These are phyloP conservation scores for Pegoplata infirma DNA, from an alignment of 2,888 invertebrate genomes.

Conservation along the genomic window DNA sequence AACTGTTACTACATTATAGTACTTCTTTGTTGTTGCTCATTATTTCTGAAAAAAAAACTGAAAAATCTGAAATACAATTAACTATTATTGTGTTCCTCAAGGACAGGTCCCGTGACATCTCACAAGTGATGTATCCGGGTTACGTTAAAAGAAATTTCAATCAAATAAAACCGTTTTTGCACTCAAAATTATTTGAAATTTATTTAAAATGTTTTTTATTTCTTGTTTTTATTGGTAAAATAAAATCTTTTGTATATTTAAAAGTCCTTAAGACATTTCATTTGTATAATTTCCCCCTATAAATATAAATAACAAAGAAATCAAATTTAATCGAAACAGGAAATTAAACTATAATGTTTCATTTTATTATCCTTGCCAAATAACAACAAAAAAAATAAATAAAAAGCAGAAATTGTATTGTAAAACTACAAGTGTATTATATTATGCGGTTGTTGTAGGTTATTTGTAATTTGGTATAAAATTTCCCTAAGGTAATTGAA, in stretches of 20 bases:
- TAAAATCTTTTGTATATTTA: not conserved
- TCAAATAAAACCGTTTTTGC: too few species aligned
- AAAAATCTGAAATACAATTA: too few species aligned
- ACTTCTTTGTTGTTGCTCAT: too few species aligned
- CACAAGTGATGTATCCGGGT: too few species aligned
- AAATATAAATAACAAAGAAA: conserved; percentile 32
- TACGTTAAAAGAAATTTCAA: too few species aligned
- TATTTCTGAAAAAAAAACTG: too few species aligned
- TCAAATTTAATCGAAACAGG: conserved; percentile 55
- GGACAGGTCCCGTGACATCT: too few species aligned
- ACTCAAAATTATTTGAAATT: too few species aligned
- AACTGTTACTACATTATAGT: too few species aligned
- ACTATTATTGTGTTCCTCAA: too few species aligned
- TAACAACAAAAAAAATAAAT: not conserved
- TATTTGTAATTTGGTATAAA: conserved; percentile 46
- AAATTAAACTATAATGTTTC: conserved; percentile 58
- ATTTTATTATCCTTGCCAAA: conserved; percentile 43
- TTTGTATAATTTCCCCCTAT: conserved; percentile 3
- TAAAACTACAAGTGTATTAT: conserved; percentile 5
- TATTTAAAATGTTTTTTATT: too few species aligned
- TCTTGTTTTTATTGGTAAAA: too few species aligned
- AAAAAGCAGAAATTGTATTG: not conserved
- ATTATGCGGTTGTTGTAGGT: conserved; percentile 42
- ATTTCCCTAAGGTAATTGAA: conserved; percentile 58
- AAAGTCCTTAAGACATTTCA: not conserved